These are phyloP conservation scores for Nomia melanderi DNA, from an alignment of 1,140 invertebrate genomes.

Conservation along the genomic window DNA sequence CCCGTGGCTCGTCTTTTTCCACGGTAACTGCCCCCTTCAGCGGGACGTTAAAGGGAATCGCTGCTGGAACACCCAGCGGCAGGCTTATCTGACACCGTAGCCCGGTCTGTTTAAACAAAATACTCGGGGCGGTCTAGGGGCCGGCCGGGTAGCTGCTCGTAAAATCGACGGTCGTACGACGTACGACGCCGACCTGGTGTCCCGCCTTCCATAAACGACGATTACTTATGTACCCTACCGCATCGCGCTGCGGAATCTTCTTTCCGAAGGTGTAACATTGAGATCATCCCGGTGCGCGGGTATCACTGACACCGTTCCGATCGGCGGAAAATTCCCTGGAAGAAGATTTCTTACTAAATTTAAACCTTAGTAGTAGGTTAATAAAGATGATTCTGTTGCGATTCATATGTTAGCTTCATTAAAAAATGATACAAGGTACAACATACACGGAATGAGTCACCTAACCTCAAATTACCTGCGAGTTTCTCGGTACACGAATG, in stretches of 20 bases:
- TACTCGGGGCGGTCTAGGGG: conserved; percentile 29
- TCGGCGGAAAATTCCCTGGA: too few relatives aligned
- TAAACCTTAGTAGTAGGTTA: too few relatives aligned
- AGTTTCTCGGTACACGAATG: too few relatives aligned
- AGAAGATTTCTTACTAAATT: too few relatives aligned
- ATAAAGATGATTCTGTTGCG: too few relatives aligned
- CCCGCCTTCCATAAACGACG: conserved; percentile 53
- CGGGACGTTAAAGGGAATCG: conserved; percentile 22
- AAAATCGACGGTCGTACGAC: conserved; percentile 53
- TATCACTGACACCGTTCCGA: too few relatives aligned
- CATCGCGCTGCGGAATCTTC: not conserved
- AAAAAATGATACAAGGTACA: too few relatives aligned
- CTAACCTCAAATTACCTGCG: too few relatives aligned
- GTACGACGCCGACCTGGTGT: conserved; percentile 33
- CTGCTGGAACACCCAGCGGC: conserved; percentile 41
- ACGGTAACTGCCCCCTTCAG: conserved; percentile 28
- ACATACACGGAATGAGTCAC: too few relatives aligned
- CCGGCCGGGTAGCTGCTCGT: conserved; percentile 44
- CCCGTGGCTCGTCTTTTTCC: not conserved
- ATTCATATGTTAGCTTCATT: too few relatives aligned
- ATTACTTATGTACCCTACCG: conserved; percentile 60
- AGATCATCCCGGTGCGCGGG: too few relatives aligned
- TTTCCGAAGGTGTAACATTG: too few relatives aligned
- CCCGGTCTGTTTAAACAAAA: conserved; percentile 62
- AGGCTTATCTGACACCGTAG: conserved; percentile 49